These are phyloP conservation scores for Aethes cnicana DNA, from an alignment of 2,888 invertebrate species.

Conservation along the genomic window DNA sequence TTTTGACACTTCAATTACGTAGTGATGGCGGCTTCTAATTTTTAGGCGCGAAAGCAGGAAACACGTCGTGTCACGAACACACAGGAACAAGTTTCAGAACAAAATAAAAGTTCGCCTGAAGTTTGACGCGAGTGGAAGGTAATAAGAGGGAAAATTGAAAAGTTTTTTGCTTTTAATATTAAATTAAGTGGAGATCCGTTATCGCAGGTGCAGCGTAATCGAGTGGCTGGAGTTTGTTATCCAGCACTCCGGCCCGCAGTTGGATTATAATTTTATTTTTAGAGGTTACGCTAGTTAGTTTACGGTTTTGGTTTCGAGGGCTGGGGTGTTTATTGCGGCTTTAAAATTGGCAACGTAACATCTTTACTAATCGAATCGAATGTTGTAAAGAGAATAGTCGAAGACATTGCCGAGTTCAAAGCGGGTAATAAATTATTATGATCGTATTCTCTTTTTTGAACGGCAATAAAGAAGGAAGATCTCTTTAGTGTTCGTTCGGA, in stretches of 20 bases:
- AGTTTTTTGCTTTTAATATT: slow-evolving; percentile 66
- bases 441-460: slow-evolving; percentile 54
- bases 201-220: slow-evolving; percentile 55
- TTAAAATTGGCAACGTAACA: slow-evolving; percentile 43
- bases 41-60: slow-evolving; percentile 55
- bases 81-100: slow-evolving; percentile 68
- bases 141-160: slow-evolving; percentile 68
- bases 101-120: slow-evolving; percentile 62
- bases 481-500: slow-evolving; percentile 51
- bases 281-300: slow-evolving; percentile 65
- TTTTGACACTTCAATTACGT: slow-evolving; percentile 82
- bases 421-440: slow-evolving; percentile 59
- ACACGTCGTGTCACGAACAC: slow-evolving; percentile 72
- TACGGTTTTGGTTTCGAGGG: slow-evolving; percentile 61
- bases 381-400: slow-evolving; percentile 46
- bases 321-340: slow-evolving; percentile 58
- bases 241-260: slow-evolving; percentile 39
- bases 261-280: slow-evolving; percentile 55
- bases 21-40: slow-evolving; percentile 75
- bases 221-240: slow-evolving; percentile 37
- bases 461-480: slow-evolving; percentile 54
- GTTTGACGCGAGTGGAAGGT: slow-evolving; percentile 53
- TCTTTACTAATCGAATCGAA: slow-evolving; percentile 48
- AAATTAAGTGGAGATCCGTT: slow-evolving; percentile 54
- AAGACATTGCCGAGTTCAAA: slow-evolving; percentile 58